Base-by-base conservation (phyloP, 2,797 vertebrate genomes). In the Megalops cyprinoides region DNA sequence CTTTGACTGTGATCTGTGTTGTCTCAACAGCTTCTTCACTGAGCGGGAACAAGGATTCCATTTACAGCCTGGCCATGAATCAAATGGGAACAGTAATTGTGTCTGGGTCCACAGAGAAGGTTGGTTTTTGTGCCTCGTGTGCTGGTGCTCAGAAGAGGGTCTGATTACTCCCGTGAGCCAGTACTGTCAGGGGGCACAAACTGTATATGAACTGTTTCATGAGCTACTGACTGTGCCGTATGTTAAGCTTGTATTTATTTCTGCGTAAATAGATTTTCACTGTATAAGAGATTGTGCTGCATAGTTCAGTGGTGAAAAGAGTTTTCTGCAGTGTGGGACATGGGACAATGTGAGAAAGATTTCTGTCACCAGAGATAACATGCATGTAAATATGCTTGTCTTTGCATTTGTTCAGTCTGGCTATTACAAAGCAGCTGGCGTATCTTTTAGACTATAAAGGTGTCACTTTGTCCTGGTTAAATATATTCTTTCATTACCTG, bases 1-100 rank as follows among this genome's bases (percentile, higher is more conserved):
- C 37, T 82, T 44, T 34, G 25, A 42, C 31, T 25, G n/a, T n/a
- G n/a, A n/a, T 10, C n/a, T 78, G n/a, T 55, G 15, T 53, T 76
- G 25, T 44, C 46, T 12, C 58, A 12, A 86, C 90, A 99, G 98
- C 98, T 87, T 99, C 98, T 53, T 99, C 98, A 56, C 92, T 99
- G 88, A 99, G 98, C 88, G 98, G 98, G 83, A 99, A 99, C 94
- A 99, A 99, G 90, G 98, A 99, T 90, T 99, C 98, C 4, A 99
- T 99, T 94, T 99, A 99, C 91, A 99, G 98, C 90, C 95, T 99
- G 87, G 97, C 98, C 80, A 99, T 99, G 98, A 99, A 99, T 92
- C 98, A 99, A 82, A 97, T 98, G 96, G 98, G 98, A 88, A 99
- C 97, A 83, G 97, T 99, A 88, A 99, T 99, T 84, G 97, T 99